phyloP scores from a whole-genome alignment of 2,113 vertebrate genomes.

The Lamprotornis superbus region DNA sequence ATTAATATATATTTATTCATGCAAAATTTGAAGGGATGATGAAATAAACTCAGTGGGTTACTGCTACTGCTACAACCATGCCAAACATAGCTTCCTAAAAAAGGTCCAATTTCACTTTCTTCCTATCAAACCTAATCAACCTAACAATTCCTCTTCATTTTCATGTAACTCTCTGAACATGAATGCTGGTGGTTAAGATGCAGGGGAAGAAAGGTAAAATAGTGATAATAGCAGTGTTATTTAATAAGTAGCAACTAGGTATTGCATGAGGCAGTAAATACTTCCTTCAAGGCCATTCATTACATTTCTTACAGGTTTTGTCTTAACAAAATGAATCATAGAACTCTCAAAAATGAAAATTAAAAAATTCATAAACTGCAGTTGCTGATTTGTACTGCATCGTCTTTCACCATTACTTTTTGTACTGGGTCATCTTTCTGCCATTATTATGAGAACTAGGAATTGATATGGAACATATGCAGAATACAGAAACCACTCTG shows the following conservation, averaged over 20 bases:
- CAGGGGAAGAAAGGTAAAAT: not conserved
- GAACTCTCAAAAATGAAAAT: not conserved
- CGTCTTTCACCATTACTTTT: not conserved
- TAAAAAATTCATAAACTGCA: not conserved
- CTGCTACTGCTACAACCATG: not conserved
- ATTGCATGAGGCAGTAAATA: conserved; percentile 17
- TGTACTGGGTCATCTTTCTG: not conserved
- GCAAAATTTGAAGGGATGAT: not conserved
- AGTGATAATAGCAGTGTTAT: not conserved
- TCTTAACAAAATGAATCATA: not conserved
- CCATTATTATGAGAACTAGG: not conserved
- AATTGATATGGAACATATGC: not conserved
- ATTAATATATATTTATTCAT: not conserved
- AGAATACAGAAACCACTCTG: not conserved
- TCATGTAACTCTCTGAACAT: not conserved
- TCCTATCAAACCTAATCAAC: not conserved
- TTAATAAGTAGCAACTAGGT: not conserved
- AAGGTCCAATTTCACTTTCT: not conserved
- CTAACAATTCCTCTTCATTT: not conserved
- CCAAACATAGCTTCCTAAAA: not conserved
- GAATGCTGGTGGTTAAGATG: not conserved
- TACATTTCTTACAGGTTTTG: not conserved
- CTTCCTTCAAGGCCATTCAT: not conserved
- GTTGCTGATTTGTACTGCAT: not conserved
- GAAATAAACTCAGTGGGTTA: not conserved